A percentile compares a stretch with the other conserved stretches of the same genome.
phyloP scores from a whole-genome alignment of 2,113 vertebrate species.

The Tragelaphus buxtoni region DNA sequence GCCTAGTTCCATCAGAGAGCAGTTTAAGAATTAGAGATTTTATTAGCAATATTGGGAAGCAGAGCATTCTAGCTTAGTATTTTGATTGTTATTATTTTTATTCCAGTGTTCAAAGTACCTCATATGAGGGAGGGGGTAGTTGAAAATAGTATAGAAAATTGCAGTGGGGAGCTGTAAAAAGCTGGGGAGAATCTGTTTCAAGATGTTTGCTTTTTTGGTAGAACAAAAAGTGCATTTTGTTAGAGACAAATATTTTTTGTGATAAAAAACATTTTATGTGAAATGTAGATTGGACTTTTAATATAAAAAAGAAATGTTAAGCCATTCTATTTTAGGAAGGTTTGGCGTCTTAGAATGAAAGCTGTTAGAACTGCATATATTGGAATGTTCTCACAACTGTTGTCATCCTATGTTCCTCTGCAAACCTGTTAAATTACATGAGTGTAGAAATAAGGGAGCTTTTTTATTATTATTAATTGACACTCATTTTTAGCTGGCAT shows the following conservation, averaged over 20 bases:
- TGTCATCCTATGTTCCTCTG: slow-evolving; percentile 68
- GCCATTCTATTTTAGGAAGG: slow-evolving; percentile 75
- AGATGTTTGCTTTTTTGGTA: slow-evolving; percentile 45
- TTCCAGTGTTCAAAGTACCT: slow-evolving; percentile 68
- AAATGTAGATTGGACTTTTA: slow-evolving; percentile 73
- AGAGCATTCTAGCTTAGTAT: slow-evolving; percentile 47
- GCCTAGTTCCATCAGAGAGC: slow-evolving; percentile 72
- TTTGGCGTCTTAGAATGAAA: slow-evolving; percentile 78
- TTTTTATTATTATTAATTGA: slow-evolving; percentile 84
- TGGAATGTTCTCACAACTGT: slow-evolving; percentile 76
- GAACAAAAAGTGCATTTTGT: slow-evolving; percentile 72
- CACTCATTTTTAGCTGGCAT: slow-evolving; percentile 83
- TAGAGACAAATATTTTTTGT: slow-evolving; percentile 74
- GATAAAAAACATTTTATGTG: slow-evolving; percentile 72
- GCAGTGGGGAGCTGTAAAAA: slow-evolving; percentile 23
- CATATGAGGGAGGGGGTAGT: slow-evolving; percentile 42
- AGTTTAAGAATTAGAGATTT: slow-evolving; percentile 67
- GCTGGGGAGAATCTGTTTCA: slow-evolving; percentile 65
- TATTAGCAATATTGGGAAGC: slow-evolving; percentile 42
- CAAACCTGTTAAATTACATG: slow-evolving; percentile 80
- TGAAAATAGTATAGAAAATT: slow-evolving; percentile 48
- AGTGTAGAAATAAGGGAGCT: slow-evolving; percentile 74
- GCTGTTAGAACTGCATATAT: slow-evolving; percentile 71
- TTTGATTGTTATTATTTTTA: slow-evolving; percentile 66
- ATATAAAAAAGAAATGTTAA: slow-evolving; percentile 72